phyloP scores from a whole-genome alignment of 2,113 vertebrate genomes.

The Phaethon lepturus region DNA sequence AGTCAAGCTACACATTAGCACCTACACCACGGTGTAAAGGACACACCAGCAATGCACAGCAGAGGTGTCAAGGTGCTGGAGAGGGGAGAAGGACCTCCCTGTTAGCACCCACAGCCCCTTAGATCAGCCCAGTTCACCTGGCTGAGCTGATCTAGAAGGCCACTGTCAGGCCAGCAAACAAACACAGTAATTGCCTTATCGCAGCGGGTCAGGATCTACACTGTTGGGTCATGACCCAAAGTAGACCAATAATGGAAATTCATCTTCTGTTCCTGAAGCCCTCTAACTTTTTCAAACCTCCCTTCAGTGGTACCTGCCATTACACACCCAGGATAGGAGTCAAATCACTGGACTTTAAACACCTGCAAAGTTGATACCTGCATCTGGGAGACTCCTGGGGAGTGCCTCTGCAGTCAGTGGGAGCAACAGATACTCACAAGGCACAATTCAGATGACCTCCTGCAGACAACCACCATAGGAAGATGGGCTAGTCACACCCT shows the following conservation, averaged over 20 bases:
- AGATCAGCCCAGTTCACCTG: background rate
- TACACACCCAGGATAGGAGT: background rate
- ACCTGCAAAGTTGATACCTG: background rate
- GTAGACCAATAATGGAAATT: background rate
- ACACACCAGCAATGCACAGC: background rate
- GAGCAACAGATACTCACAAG: background rate
- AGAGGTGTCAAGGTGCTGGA: background rate
- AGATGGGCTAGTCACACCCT: background rate
- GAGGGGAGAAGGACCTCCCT: background rate
- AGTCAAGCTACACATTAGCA: background rate
- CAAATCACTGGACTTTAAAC: background rate
- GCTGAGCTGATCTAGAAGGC: background rate
- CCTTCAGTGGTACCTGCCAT: background rate
- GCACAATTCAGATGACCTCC: background rate
- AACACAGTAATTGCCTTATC: background rate
- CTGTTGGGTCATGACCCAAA: background rate
- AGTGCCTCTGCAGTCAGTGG: background rate
- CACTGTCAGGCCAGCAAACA: background rate
- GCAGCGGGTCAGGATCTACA: background rate
- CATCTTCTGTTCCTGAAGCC: background rate
- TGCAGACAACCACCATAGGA: background rate
- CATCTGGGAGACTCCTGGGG: background rate
- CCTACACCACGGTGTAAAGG: background rate
- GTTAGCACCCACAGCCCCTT: accelerated
- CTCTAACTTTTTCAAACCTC: background rate